Conservation (phyloP, 2,888 invertebrate genomes). For the Pseudeuparius sepicola region DNA sequence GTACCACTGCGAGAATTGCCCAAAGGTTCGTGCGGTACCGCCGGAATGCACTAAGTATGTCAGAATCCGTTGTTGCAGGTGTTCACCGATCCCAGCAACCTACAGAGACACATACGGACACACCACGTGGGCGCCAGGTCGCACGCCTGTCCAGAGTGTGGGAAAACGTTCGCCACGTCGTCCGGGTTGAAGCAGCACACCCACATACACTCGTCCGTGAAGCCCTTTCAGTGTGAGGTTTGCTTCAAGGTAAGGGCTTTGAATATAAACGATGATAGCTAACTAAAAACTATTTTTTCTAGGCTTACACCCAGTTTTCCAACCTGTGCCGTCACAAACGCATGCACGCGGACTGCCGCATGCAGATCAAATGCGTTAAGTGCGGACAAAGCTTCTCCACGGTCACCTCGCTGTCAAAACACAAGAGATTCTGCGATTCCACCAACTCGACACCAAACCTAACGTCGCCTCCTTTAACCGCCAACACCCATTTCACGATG, state of each 20-base stretch:
- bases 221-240: constrained; percentile 94
- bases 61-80: constrained; percentile 42
- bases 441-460: constrained; percentile 42
- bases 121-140: constrained; percentile 92
- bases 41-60: neutral
- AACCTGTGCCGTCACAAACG: constrained; percentile 99
- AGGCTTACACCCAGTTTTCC: constrained; percentile 97
- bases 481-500: constrained; percentile 46
- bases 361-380: constrained; percentile 88
- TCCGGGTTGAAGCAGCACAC: constrained; percentile 98
- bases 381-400: constrained; percentile 91
- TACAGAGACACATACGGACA: constrained; percentile 92
- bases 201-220: constrained; percentile 96
- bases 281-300: too few species aligned
- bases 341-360: constrained; percentile 94
- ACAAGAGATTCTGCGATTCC: constrained; percentile 93
- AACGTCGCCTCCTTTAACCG: constrained; percentile 31
- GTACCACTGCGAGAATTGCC: constrained; percentile 89
- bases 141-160: constrained; percentile 97
- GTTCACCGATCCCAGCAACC: constrained; percentile 93
- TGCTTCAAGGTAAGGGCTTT: constrained; percentile 72
- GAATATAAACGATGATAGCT: too few species aligned
- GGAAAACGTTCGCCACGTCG: constrained; percentile 96
- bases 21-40: constrained; percentile 49
- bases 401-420: constrained; percentile 85